Base-by-base conservation (phyloP, 2,797 vertebrate species). In the Silurus lanzhouensis region DNA sequence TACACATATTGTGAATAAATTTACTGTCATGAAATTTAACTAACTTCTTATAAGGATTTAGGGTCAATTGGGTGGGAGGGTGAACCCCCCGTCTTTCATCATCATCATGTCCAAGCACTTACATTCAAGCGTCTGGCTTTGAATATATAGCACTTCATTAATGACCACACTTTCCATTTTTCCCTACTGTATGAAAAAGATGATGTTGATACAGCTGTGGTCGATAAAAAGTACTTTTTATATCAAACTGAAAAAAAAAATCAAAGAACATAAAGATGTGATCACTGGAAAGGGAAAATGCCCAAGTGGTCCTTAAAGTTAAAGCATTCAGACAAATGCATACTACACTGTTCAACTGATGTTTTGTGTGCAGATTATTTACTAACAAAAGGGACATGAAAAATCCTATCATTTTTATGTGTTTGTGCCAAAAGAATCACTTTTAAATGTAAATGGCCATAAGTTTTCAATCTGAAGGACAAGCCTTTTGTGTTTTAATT, bases 101-200 rank as follows among this genome's bases (percentile, higher is more conserved):
- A 82, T 87, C 76, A 77, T 88, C 91, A 91, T 88, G 89, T 93
- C 86, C 74, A 88, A 94, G 95, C 95, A 95, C 95, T 95, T 95
- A 95, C 76, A 81, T 81, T 67, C 79, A 68, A 68, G 88, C 92
- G 90, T 93, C 89, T 87, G 88, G 90, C 94, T 92, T 89, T 92
- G 92, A 93, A 94, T 91, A 92, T 84, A 81, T 93, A 94, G 93
- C 94, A 95, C 94, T 94, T 94, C 92, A 93, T 93, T 90, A 89
- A 85, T 82, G 90, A 89, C 87, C 81, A 84, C 90, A 61, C 79
- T 31, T 83, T 81, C 44, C 81, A 86, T 82, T 87, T 83, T 88
- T 87, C 64, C 75, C 60, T 79, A 55, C 60, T 74, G 78, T 88
- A 76, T 77, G 20, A 61, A 78, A 87, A 84, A 22, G 14, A 57